Conservation (phyloP, 2,888 invertebrate genomes). For the Gryllus longicercus region DNA sequence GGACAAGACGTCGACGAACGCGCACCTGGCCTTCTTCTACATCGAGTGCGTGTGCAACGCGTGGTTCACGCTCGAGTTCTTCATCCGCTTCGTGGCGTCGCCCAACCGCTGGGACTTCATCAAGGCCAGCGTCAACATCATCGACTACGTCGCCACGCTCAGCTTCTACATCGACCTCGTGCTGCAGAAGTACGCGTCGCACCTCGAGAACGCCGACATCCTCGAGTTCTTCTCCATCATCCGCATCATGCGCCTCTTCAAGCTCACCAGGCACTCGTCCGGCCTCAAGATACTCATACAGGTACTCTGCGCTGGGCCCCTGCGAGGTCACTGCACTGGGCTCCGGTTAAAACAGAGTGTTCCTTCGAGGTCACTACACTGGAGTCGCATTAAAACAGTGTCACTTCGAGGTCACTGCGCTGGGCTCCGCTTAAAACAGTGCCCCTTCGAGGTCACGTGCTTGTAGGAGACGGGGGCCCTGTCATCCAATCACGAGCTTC, state of each 20-base stretch:
- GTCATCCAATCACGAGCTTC: no score
- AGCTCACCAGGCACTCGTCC: slow-evolving; percentile 93
- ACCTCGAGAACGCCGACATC: slow-evolving; percentile 91
- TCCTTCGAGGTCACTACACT: no score
- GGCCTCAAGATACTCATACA: slow-evolving; percentile 93
- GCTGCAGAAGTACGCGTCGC: slow-evolving; percentile 83
- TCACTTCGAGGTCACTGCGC: no score
- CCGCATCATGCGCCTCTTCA: slow-evolving; percentile 95
- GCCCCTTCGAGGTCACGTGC: no score
- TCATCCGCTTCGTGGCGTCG: slow-evolving; percentile 86
- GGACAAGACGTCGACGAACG: slow-evolving; percentile 90
- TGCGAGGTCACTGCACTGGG: no score
- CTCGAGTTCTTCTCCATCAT: slow-evolving; percentile 97
- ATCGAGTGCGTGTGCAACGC: slow-evolving; percentile 98
- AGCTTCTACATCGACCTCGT: slow-evolving; percentile 96
- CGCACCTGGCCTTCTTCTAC: slow-evolving; percentile 96
- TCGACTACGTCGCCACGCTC: slow-evolving; percentile 97
- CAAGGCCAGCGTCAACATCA: slow-evolving; percentile 95
- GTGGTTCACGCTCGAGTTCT: slow-evolving; percentile 98
- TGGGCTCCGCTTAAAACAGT: no score
- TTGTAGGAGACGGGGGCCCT: no score
- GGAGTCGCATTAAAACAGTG: no score
- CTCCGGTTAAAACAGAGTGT: no score
- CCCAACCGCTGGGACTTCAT: slow-evolving; percentile 87
- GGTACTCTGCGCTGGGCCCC: background rate